Conservation (phyloP, 2,888 invertebrate genomes). For the Eupelmus urozonus region DNA sequence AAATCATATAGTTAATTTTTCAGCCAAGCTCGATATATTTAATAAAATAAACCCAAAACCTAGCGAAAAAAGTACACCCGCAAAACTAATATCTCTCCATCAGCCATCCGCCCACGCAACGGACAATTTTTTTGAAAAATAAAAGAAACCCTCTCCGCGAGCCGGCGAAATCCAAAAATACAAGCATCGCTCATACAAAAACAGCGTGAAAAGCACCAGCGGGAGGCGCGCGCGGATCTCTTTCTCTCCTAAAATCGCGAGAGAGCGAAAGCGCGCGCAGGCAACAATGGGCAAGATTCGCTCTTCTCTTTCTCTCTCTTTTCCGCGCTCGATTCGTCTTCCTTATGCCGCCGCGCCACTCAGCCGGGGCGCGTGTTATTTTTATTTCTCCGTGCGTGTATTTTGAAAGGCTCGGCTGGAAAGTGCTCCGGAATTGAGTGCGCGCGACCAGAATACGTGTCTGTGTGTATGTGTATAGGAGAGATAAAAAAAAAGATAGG, state of each 20-base stretch:
- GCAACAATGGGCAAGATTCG: too few species aligned
- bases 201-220: neutral
- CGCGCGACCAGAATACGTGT: conserved; percentile 10
- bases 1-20: too few species aligned
- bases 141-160: too few species aligned
- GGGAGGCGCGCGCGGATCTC: neutral
- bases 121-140: too few species aligned
- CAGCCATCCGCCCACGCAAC: too few species aligned
- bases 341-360: conserved; percentile 34
- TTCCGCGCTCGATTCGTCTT: conserved; percentile 59
- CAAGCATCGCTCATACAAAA: neutral
- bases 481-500: neutral
- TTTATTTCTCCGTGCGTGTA: conserved; percentile 61
- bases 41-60: too few species aligned
- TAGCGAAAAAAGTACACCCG: too few species aligned
- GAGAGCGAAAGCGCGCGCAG: conserved; percentile 34
- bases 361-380: conserved; percentile 56
- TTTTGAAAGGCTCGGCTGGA: conserved; percentile 63
- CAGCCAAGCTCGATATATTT: too few species aligned
- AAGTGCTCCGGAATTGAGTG: conserved; percentile 66
- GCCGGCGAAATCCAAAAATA: neutral
- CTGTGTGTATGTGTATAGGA: neutral
- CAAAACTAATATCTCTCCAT: too few species aligned
- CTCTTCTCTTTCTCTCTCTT: too few species aligned
- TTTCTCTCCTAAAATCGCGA: conserved; percentile 1